A percentile compares a stretch with the other conserved stretches of the same genome.
phyloP scores from a whole-genome alignment of 2,113 vertebrate species.

The Neofelis nebulosa region DNA sequence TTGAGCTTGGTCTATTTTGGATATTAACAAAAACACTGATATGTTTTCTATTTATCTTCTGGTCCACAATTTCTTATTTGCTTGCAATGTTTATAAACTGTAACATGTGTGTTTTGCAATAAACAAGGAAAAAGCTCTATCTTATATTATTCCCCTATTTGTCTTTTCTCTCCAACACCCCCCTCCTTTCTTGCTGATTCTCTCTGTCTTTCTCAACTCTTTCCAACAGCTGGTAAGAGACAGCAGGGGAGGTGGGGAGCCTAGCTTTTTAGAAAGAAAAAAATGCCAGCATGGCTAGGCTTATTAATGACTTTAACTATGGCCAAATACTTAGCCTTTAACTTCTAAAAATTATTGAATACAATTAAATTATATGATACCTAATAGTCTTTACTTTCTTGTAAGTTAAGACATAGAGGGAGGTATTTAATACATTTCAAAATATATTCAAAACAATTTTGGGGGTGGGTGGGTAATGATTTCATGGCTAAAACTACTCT shows the following conservation, averaged over 20 bases:
- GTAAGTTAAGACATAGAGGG: constrained; percentile 11
- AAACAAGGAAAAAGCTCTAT: constrained; percentile 69
- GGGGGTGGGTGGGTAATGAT: neutral
- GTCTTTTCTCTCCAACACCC: constrained; percentile 35
- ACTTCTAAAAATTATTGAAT: constrained; percentile 42
- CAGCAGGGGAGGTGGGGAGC: neutral
- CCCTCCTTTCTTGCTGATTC: constrained; percentile 29
- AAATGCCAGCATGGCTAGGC: constrained; percentile 37
- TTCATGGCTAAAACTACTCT: constrained; percentile 13
- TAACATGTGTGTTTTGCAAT: constrained; percentile 76
- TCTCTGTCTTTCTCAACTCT: constrained; percentile 68
- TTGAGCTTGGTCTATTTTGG: constrained; percentile 51
- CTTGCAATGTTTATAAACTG: constrained; percentile 78
- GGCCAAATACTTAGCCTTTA: constrained; percentile 55
- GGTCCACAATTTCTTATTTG: constrained; percentile 70
- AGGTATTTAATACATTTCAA: neutral
- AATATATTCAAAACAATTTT: neutral
- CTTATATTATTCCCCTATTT: constrained; percentile 61
- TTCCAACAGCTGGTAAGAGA: constrained; percentile 75
- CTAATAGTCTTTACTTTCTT: constrained; percentile 46
- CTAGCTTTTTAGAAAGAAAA: constrained; percentile 54
- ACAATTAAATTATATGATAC: neutral
- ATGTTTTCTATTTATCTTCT: constrained; percentile 71
- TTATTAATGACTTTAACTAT: constrained; percentile 68
- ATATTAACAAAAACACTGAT: constrained; percentile 64